Evolutionary conservation across 2,888 invertebrate species (phyloP), one percentile per base, ranked within the genome.

Genomic region (Mesochorus sp.): DNA sequence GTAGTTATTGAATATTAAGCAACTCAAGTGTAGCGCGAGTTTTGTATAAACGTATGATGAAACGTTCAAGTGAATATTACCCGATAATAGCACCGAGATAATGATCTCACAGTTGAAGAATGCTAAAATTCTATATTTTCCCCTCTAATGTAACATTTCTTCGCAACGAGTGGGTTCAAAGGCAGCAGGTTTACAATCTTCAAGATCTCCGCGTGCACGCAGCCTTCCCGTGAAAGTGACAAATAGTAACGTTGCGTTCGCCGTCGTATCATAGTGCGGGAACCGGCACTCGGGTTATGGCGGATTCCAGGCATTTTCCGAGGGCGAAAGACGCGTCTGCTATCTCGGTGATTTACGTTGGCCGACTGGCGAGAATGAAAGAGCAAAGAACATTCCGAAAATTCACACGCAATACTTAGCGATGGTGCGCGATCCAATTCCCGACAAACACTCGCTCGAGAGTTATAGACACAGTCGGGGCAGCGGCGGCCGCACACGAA

Each of bases 261-360:
- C n/a, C n/a, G n/a, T n/a, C n/a, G n/a, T n/a, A n/a, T n/a, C n/a
- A n/a, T n/a, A n/a, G n/a, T n/a, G n/a, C n/a, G n/a, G n/a, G n/a
- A n/a, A n/a, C n/a, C 19, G 61, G 8, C 8, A 8, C n/a, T 8
- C 17, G 24, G 72, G 53, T 34, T 34, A 12, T 28, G 44, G 34
- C 34, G 31, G 37, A 72, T 64, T 72, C 72, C 55, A 34, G 21
- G 47, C 47, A 72, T 72, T 72, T 72, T 57, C 53, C 55, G 55
- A 49, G 64, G 72, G 72, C 34, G 64, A 72, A 72, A 64, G 55
- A 64, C 26, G n/a, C 53, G 64, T 57, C 55, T 53, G 28, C 64
- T 57, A 72, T 47, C 64, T 44, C 17, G 64, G 55, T 72, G 72
- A 72, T 72, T 72, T 72, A 72, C 55, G 72, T 62, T n/a, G n/a